These are phyloP conservation scores for Orientallactaga bullata DNA, from an alignment of 2,113 vertebrate species.

Conservation along the genomic window DNA sequence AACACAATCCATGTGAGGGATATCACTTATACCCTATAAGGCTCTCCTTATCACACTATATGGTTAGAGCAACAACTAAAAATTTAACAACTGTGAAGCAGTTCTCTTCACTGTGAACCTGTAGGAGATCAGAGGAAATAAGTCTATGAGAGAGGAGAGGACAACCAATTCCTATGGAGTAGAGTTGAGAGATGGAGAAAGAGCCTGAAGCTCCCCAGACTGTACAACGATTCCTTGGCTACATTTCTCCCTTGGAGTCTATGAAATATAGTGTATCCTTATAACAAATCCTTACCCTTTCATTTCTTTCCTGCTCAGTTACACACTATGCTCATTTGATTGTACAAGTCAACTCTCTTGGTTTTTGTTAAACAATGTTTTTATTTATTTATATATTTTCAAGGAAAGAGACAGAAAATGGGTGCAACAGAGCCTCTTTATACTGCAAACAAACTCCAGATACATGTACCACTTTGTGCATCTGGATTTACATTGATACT, in stretches of 20 bases:
- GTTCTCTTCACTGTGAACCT: background rate
- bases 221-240: background rate
- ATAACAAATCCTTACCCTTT: background rate
- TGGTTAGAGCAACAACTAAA: conserved; percentile 15
- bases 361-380: background rate
- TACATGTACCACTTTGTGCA: too few relatives aligned
- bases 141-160: background rate
- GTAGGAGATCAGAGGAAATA: background rate
- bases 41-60: background rate
- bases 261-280: background rate
- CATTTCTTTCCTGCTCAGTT: background rate
- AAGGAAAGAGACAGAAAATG: too few relatives aligned
- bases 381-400: too few relatives aligned
- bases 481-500: too few relatives aligned
- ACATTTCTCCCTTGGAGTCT: background rate
- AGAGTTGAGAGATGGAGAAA: background rate
- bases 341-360: background rate
- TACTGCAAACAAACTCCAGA: too few relatives aligned
- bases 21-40: background rate
- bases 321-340: background rate
- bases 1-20: background rate
- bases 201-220: background rate
- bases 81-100: background rate
- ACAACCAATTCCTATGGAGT: background rate
- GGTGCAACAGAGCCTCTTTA: too few relatives aligned